Conservation (phyloP, 30 jellyfish, hydroid and myxozoan genomes). For the Sanderia malayensis region DNA sequence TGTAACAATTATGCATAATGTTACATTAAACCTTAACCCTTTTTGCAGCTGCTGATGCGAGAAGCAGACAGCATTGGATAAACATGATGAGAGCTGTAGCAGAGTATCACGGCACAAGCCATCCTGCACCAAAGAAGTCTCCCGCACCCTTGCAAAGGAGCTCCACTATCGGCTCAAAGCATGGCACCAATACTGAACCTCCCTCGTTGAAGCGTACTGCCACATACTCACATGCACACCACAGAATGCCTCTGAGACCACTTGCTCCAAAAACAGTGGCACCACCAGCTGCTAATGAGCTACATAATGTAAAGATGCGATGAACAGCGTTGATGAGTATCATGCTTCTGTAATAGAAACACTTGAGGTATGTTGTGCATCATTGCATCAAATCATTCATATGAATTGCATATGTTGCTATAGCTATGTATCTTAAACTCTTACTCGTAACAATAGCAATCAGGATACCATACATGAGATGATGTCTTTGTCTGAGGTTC, state of each 20-base stretch:
- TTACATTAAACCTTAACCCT: too few species aligned
- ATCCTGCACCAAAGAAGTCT: slow-evolving; percentile 22
- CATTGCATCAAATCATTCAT: too few species aligned
- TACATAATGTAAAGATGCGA: slow-evolving; percentile 85
- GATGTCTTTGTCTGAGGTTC: too few species aligned
- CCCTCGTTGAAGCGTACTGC: slow-evolving; percentile 32
- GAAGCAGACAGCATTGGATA: slow-evolving; percentile 95
- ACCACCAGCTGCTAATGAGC: slow-evolving; percentile 82
- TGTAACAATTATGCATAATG: too few species aligned
- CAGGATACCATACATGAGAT: too few species aligned
- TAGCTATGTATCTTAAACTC: not conserved
- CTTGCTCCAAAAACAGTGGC: slow-evolving; percentile 42
- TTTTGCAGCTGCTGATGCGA: slow-evolving; percentile 81
- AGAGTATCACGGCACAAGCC: slow-evolving; percentile 71
- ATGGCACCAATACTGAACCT: slow-evolving; percentile 19
- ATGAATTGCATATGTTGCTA: not conserved
- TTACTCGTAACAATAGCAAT: too few species aligned
- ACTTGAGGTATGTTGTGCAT: slow-evolving; percentile 61
- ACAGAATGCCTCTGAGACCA: slow-evolving; percentile 5
- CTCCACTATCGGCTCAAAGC: slow-evolving; percentile 32
- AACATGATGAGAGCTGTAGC: slow-evolving; percentile 97
- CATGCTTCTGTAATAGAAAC: slow-evolving; percentile 94
- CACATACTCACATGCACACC: slow-evolving; percentile 14
- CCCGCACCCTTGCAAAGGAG: slow-evolving; percentile 33
- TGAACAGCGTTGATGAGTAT: slow-evolving; percentile 90